These are phyloP conservation scores for Podabrus alpinus DNA, from an alignment of 2,888 invertebrate genomes.

Conservation along the genomic window DNA sequence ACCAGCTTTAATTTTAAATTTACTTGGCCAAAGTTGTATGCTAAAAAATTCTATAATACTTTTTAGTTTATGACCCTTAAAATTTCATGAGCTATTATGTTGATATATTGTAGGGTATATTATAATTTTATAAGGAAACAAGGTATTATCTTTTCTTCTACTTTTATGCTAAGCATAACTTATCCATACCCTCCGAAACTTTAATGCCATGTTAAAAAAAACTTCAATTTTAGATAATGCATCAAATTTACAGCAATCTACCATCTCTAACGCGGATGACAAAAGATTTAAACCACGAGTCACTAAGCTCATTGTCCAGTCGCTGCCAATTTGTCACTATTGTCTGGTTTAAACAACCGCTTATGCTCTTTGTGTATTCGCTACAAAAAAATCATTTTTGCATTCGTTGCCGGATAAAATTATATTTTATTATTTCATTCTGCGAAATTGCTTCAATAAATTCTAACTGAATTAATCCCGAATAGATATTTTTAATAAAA, in stretches of 20 bases:
- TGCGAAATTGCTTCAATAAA: neutral
- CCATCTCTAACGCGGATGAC: slow-evolving; percentile 30
- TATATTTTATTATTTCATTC: neutral
- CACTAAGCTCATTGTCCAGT: slow-evolving; percentile 28
- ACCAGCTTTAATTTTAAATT: neutral
- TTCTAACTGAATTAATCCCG: neutral
- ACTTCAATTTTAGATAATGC: slow-evolving; percentile 27
- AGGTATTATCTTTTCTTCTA: slow-evolving; percentile 8
- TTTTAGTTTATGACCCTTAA: slow-evolving; percentile 17
- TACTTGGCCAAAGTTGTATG: neutral
- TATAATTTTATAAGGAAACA: slow-evolving; percentile 15
- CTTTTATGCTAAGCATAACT: slow-evolving; percentile 8
- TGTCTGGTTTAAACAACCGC: slow-evolving; percentile 29
- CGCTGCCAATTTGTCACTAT: slow-evolving; percentile 31
- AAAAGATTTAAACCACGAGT: slow-evolving; percentile 29
- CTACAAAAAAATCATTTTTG: slow-evolving; percentile 22
- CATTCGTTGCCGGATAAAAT: slow-evolving; percentile 9
- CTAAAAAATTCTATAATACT: slow-evolving; percentile 4
- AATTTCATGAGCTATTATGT: slow-evolving; percentile 18
- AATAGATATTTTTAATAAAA: neutral
- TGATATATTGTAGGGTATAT: slow-evolving; percentile 10
- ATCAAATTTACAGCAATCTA: slow-evolving; percentile 29
- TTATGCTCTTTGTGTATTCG: slow-evolving; percentile 17
- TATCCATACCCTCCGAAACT: slow-evolving; percentile 1
- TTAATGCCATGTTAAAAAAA: slow-evolving; percentile 7